These are phyloP conservation scores for Gobiocypris rarus DNA, from an alignment of 2,113 vertebrate genomes.

Conservation along the genomic window DNA sequence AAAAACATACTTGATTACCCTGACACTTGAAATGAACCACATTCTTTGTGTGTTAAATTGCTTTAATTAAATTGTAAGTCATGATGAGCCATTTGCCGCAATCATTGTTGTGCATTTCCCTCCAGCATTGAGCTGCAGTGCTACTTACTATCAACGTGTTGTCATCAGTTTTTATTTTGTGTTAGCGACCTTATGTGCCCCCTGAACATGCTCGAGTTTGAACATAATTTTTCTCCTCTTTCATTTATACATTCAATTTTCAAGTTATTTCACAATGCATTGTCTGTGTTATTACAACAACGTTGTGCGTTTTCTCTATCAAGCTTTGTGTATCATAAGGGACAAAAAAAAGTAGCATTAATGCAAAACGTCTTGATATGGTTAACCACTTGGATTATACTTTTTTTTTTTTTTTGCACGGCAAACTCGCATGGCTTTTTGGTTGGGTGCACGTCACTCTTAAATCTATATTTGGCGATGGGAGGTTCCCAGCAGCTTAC, in stretches of 20 bases:
- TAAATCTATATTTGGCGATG: slow-evolving; percentile 66
- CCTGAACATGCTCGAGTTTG: not conserved
- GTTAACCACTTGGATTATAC: slow-evolving; percentile 55
- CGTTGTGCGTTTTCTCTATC: not conserved
- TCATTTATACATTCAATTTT: not conserved
- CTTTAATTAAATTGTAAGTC: not conserved
- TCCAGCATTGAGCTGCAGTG: slow-evolving; percentile 39
- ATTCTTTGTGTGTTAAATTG: not conserved
- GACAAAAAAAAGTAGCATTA: slow-evolving; percentile 33
- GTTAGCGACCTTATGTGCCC: slow-evolving; percentile 15
- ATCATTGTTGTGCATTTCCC: slow-evolving; percentile 40
- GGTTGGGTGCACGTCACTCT: slow-evolving; percentile 55
- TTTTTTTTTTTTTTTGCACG: slow-evolving; percentile 31
- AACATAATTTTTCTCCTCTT: not conserved
- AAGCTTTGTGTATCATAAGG: not conserved
- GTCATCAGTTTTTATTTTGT: not conserved
- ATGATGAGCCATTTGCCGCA: slow-evolving; percentile 36
- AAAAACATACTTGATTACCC: not conserved
- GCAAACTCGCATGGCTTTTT: slow-evolving; percentile 56
- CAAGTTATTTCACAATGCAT: not conserved
- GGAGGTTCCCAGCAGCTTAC: slow-evolving; percentile 63
- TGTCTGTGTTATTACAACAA: not conserved
- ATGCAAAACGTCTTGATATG: slow-evolving; percentile 65
- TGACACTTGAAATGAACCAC: not conserved
- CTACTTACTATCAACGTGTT: slow-evolving; percentile 11